Base-by-base conservation (phyloP, 2,113 vertebrate genomes). In the Parotia lawesii region DNA sequence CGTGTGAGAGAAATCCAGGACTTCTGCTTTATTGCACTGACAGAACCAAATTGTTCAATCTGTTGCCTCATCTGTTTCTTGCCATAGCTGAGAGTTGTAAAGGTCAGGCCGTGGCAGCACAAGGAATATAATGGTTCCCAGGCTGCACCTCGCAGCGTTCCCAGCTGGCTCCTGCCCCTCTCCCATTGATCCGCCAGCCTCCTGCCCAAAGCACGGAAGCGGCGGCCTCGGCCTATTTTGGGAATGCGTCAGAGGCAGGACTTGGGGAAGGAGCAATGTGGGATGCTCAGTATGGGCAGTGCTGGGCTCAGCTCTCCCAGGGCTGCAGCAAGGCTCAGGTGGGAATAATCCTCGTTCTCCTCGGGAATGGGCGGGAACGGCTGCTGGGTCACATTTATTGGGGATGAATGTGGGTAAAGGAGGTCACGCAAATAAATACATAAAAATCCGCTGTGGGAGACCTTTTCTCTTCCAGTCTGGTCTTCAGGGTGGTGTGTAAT, bases 21-120 rank as follows among this genome's bases (percentile, higher is more conserved):
- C 92, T 96, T 96, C 96, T 96, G 96, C 96, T 96, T 96, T 96
- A 96, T 96, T 96, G 96, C 95, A 96, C 96, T 96, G 96, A 96
- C 96, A 96, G 88, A 92, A 94, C 94, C 95, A 94, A 96, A 96
- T 96, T 73, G 96, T 91, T 95, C 96, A 96, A 96, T 96, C 96
- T 96, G 96, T 94, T 96, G 72, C 92, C 96, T 96, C 96, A 96
- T 85, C 96, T 96, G 96, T 96, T 94, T 95, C 94, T 96, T 91
- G 94, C 96, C 96, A 21, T 94, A 62, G 94, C 95, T 91, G 96
- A 74, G 92, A 96, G 92, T 38, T 92, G 90, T 85, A 96, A 96
- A 96, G 96, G 96, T 96, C 96, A 96, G 93, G 93, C 95, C 58
- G 45, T 79, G 11, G 79, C 93, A 85, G 90, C 87, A 89, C 89